These are phyloP conservation scores for Melanotaenia nigrans DNA, from an alignment of 2,797 vertebrate species.

Conservation along the genomic window DNA sequence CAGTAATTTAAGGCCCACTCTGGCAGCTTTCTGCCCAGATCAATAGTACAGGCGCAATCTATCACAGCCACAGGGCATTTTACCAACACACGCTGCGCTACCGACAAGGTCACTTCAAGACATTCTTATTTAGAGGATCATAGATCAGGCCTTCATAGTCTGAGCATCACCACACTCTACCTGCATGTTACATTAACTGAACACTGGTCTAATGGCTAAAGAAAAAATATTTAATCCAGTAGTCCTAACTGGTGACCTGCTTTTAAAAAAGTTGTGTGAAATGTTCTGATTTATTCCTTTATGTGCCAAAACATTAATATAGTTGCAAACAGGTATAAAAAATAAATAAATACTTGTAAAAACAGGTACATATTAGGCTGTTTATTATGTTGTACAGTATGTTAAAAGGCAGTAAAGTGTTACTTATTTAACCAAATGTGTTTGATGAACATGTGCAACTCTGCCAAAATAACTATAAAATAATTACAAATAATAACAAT, in stretches of 20 bases:
- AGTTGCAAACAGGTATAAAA: neutral
- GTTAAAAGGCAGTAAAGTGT: neutral
- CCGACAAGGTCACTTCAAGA: constrained; percentile 49
- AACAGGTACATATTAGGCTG: neutral
- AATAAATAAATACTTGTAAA: neutral
- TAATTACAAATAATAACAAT: too few relatives aligned
- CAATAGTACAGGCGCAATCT: constrained; percentile 35
- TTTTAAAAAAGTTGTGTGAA: neutral
- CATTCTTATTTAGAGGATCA: constrained; percentile 21
- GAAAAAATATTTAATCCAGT: neutral
- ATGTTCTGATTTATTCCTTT: neutral
- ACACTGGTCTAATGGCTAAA: neutral
- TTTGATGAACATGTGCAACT: neutral
- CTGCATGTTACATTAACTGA: constrained; percentile 12
- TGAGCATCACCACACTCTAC: constrained; percentile 12
- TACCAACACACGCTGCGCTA: constrained; percentile 4
- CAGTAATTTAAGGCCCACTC: constrained; percentile 35
- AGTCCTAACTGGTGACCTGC: neutral
- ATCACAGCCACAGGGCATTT: constrained; percentile 39
- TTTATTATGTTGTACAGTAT: neutral
- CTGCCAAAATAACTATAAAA: too few relatives aligned
- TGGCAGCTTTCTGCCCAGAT: constrained; percentile 48
- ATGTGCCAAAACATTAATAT: neutral
- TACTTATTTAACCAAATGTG: too few relatives aligned
- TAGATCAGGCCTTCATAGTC: constrained; percentile 26